Evolutionary conservation across 2,797 vertebrate species (phyloP), one percentile per base, ranked within the genome.

Genomic region (Gobio occitaniae): DNA sequence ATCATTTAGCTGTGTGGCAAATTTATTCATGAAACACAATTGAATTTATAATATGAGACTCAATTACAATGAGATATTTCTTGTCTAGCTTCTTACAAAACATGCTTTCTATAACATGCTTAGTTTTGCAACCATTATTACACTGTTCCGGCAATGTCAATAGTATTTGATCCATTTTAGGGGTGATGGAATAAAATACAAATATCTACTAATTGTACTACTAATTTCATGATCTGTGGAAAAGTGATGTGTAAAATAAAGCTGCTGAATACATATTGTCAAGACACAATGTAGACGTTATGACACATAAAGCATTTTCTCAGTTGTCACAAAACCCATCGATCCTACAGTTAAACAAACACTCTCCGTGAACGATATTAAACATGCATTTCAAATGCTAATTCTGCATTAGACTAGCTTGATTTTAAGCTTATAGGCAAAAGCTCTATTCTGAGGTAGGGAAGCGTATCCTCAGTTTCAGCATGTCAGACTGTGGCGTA

Each of bases 401-500:
- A 85, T 87, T 86, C 71, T 68, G 80, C 83, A 86, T 86, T 79
- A 86, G 68, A 80, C 68, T 86, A 75, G 79, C 87, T 90, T 88
- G 66, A 90, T 83, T 82, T 80, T 85, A 90, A 86, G 78, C 59
- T 36, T 78, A 75, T 69, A 81, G 84, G 38, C 84, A 80, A 86
- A 89, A 85, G 71, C 71, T 36, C 68, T 63, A 61, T 86, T 83
- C 77, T 85, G 82, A 88, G 44, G 87, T 91, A 90, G 88, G 90
- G 84, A 89, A 86, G 86, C 90, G 76, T 89, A 90, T 88, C 88
- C 87, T 86, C 86, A 90, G 74, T 87, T 90, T 87, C 83, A 86
- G 87, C 41, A 78, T 87, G 87, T 93, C 89, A 91, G 90, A 87
- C 88, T 88, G 85, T 71, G 84, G 89, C 89, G 86, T 92, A 87